A percentile compares a stretch with the other conserved stretches of the same genome.
phyloP scores from a whole-genome alignment of 2,797 vertebrate species.

The Tauraco hartlaubi region DNA sequence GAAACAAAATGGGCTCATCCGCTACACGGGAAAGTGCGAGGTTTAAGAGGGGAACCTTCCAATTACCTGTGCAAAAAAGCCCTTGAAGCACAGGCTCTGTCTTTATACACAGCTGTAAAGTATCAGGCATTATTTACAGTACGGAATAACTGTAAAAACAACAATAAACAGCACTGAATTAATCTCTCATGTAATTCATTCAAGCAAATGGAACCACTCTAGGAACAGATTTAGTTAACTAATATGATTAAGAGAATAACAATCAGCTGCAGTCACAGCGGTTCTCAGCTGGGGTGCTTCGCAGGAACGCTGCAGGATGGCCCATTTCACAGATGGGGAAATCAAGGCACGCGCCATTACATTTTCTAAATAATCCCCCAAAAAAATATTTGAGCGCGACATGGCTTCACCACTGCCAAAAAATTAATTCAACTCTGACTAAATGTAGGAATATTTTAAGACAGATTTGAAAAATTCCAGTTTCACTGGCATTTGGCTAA shows the following conservation, averaged over 20 bases:
- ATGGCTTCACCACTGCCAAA: background rate
- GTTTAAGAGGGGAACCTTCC: background rate
- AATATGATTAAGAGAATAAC: conserved; percentile 66
- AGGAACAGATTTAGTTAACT: conserved; percentile 62
- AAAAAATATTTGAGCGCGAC: background rate
- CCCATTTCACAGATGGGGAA: conserved; percentile 42
- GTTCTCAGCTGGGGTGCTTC: background rate
- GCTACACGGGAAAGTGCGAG: background rate
- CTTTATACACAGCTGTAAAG: conserved; percentile 14
- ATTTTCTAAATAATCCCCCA: background rate
- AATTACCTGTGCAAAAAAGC: background rate
- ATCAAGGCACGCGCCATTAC: background rate
- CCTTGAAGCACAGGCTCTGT: background rate
- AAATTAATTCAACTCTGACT: background rate
- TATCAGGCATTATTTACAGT: conserved; percentile 56
- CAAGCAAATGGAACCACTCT: conserved; percentile 66
- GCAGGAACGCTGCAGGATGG: background rate
- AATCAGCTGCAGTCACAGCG: conserved; percentile 9
- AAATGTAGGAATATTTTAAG: background rate
- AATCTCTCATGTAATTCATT: conserved; percentile 67
- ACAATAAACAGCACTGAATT: conserved; percentile 49
- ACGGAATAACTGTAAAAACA: conserved; percentile 54
- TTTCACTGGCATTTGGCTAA: background rate
- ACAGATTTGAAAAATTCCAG: background rate
- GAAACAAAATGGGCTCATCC: conserved; percentile 32